A percentile compares a stretch with the other conserved stretches of the same genome.
Conservation (phyloP, 2,888 invertebrate species). For the Sipha maydis region DNA sequence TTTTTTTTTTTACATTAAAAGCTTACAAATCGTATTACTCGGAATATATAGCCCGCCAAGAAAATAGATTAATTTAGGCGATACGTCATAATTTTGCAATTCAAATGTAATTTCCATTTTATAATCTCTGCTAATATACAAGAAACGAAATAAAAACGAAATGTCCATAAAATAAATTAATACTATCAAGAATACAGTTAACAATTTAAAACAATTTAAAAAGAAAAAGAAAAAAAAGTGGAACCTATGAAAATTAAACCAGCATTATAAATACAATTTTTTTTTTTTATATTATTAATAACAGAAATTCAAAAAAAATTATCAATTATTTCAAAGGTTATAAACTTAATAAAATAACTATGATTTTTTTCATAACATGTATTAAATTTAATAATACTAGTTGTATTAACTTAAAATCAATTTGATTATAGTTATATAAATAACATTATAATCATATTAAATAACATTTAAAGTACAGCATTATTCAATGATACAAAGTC, state of each 20-base stretch:
- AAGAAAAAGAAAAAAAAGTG: too few species aligned
- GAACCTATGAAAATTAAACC: too few species aligned
- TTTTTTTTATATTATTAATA: too few species aligned
- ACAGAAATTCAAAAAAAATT: neutral
- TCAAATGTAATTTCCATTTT: neutral
- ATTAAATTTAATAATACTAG: too few species aligned
- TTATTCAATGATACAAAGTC: too few species aligned
- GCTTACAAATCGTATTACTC: neutral
- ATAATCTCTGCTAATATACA: neutral
- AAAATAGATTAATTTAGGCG: neutral
- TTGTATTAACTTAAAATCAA: too few species aligned
- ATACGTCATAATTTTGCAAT: slow-evolving; percentile 8
- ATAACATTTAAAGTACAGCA: too few species aligned
- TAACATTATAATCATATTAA: too few species aligned
- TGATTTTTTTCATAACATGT: neutral
- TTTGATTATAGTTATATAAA: too few species aligned
- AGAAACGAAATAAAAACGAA: neutral
- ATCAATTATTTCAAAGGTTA: neutral
- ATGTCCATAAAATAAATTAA: neutral
- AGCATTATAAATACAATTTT: too few species aligned
- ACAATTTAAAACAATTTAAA: neutral
- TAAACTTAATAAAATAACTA: neutral
- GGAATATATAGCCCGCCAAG: neutral
- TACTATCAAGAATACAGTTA: neutral
- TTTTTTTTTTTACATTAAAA: slow-evolving; percentile 6